These are phyloP conservation scores for Caradrina kadenii DNA, from an alignment of 2,888 invertebrate species.

Conservation along the genomic window DNA sequence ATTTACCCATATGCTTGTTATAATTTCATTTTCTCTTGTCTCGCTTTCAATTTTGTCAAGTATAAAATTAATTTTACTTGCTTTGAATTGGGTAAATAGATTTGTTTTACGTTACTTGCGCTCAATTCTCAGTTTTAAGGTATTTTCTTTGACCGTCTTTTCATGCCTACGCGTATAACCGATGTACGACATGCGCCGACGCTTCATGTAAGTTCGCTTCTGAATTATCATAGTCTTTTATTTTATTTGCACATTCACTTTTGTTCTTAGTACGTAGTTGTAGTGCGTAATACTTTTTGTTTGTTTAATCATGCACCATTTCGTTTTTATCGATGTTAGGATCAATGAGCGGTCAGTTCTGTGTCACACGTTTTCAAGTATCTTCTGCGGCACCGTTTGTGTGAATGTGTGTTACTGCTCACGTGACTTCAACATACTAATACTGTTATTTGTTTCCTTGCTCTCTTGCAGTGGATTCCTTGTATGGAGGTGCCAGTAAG, in stretches of 20 bases:
- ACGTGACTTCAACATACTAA: slow-evolving; percentile 77
- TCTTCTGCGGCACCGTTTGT: slow-evolving; percentile 74
- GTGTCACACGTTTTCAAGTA: slow-evolving; percentile 67
- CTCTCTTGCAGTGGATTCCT: slow-evolving; percentile 92
- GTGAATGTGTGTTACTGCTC: slow-evolving; percentile 66
- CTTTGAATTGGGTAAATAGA: slow-evolving; percentile 79
- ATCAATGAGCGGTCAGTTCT: slow-evolving; percentile 52
- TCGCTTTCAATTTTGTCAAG: slow-evolving; percentile 75
- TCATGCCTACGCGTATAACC: slow-evolving; percentile 85
- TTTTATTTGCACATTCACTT: slow-evolving; percentile 84
- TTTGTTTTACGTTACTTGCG: slow-evolving; percentile 79
- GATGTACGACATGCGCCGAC: slow-evolving; percentile 83
- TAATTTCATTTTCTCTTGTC: slow-evolving; percentile 71
- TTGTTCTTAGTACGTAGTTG: slow-evolving; percentile 76
- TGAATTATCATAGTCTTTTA: slow-evolving; percentile 70
- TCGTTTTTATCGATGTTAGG: slow-evolving; percentile 76
- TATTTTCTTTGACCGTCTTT: slow-evolving; percentile 85
- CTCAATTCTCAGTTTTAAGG: slow-evolving; percentile 84
- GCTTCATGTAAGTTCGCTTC: slow-evolving; percentile 89
- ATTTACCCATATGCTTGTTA: slow-evolving; percentile 77
- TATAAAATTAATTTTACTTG: slow-evolving; percentile 74
- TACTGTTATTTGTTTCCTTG: slow-evolving; percentile 79
- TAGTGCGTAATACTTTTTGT: slow-evolving; percentile 80
- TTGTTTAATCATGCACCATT: slow-evolving; percentile 87
- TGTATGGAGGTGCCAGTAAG: slow-evolving; percentile 94